Conservation (phyloP, 2,113 vertebrate species). For the Salvelinus namaycush region DNA sequence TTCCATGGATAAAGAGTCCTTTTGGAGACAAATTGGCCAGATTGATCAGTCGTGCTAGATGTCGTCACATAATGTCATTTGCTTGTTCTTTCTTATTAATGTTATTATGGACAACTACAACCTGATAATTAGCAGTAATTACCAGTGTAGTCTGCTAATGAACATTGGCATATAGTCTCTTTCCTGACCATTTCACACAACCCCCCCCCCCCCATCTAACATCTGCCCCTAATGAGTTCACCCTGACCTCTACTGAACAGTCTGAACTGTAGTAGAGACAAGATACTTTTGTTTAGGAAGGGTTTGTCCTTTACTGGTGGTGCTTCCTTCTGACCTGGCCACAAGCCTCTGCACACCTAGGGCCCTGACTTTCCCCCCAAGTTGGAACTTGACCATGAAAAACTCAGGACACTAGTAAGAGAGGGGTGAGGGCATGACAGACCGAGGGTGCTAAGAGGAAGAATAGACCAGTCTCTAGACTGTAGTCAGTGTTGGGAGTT, state of each 20-base stretch:
- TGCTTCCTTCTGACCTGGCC: constrained; percentile 33
- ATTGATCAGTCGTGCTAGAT: too few species aligned
- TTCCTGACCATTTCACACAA: background rate
- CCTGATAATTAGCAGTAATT: too few species aligned
- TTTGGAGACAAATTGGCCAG: too few species aligned
- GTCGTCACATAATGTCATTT: too few species aligned
- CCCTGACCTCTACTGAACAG: constrained; percentile 30
- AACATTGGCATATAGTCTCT: too few species aligned
- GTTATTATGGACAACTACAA: too few species aligned
- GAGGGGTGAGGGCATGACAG: background rate
- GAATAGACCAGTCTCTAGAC: too few species aligned
- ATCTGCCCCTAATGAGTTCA: constrained; percentile 9
- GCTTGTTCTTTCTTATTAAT: too few species aligned
- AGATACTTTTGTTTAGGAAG: constrained; percentile 71
- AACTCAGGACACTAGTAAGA: background rate
- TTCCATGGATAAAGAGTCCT: too few species aligned
- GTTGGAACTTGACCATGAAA: background rate
- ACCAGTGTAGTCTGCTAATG: too few species aligned
- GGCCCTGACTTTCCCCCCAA: background rate
- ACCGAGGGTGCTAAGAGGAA: background rate
- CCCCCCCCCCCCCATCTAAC: background rate
- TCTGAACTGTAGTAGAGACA: constrained; percentile 47
- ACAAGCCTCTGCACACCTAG: constrained; percentile 26
- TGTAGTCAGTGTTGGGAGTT: background rate
- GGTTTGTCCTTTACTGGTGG: constrained; percentile 71